Percentiles rank a stretch among this genome's conserved stretches.
These are phyloP conservation scores for Phortica magna DNA, from an alignment of 2,888 invertebrate genomes.

Conservation along the genomic window DNA sequence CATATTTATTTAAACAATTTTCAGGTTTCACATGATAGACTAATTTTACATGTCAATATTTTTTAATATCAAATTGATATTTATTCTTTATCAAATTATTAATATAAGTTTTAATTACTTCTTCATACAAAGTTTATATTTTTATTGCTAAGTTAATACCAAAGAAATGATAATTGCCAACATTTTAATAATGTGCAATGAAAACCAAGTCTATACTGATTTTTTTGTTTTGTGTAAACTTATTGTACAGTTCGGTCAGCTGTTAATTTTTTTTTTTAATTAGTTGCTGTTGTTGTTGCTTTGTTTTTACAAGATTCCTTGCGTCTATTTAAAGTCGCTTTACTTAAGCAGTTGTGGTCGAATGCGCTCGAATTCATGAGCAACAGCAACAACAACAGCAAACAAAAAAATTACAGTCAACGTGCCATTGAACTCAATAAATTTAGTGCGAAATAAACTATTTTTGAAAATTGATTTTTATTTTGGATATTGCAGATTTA, in stretches of 20 bases:
- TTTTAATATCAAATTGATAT: too few species aligned
- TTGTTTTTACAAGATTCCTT: slow-evolving; percentile 11
- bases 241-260: slow-evolving; percentile 24
- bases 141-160: too few species aligned
- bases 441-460: slow-evolving; percentile 26
- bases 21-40: too few species aligned
- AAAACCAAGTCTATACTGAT: too few species aligned
- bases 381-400: neutral
- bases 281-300: neutral
- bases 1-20: too few species aligned
- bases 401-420: neutral
- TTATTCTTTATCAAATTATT: too few species aligned
- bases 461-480: neutral
- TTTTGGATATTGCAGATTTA: slow-evolving; percentile 15
- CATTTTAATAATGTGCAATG: too few species aligned
- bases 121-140: too few species aligned
- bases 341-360: neutral
- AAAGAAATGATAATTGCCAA: too few species aligned
- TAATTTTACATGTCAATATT: too few species aligned
- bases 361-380: neutral
- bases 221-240: neutral
- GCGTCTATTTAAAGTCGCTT: slow-evolving; percentile 12
- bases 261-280: slow-evolving; percentile 22
- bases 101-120: too few species aligned
- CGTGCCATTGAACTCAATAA: slow-evolving; percentile 32